phyloP scores from a whole-genome alignment of 2,113 vertebrate genomes.

The Emydura subglobosa region DNA sequence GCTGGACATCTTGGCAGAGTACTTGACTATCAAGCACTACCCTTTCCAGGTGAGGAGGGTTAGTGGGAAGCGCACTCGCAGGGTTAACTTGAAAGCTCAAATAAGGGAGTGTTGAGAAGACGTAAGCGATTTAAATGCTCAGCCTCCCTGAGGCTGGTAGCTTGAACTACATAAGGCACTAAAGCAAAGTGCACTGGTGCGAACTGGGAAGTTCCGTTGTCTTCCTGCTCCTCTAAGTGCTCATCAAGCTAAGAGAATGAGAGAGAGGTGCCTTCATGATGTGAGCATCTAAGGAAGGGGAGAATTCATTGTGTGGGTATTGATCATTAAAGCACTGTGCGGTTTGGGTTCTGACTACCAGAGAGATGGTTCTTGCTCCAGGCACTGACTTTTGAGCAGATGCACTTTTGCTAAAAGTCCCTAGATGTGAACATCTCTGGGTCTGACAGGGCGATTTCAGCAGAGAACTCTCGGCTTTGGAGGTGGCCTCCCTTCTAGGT shows the following conservation, averaged over 20 bases:
- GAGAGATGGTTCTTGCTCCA: neutral
- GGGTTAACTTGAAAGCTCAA: neutral
- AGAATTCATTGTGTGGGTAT: neutral
- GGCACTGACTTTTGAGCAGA: neutral
- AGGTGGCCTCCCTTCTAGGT: neutral
- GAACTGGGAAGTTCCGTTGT: neutral
- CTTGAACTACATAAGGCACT: neutral
- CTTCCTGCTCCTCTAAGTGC: neutral
- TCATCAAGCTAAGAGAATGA: too few relatives aligned
- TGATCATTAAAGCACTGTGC: neutral
- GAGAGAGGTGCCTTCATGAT: neutral
- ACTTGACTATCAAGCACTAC: constrained; percentile 93
- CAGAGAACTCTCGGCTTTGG: neutral
- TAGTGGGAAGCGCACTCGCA: neutral
- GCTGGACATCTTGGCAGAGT: constrained; percentile 98
- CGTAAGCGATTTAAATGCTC: rapidly evolving
- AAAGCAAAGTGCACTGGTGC: neutral
- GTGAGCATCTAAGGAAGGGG: neutral
- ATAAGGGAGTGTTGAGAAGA: neutral
- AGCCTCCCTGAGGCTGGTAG: rapidly evolving
- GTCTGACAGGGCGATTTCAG: neutral
- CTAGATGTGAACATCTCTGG: neutral
- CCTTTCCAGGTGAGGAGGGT: constrained; percentile 90
- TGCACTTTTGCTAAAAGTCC: neutral
- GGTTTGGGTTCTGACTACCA: neutral